Evolutionary conservation across 2,113 vertebrate species (phyloP), one percentile per base, ranked within the genome.

Genomic region (Ceyx cyanopectus): DNA sequence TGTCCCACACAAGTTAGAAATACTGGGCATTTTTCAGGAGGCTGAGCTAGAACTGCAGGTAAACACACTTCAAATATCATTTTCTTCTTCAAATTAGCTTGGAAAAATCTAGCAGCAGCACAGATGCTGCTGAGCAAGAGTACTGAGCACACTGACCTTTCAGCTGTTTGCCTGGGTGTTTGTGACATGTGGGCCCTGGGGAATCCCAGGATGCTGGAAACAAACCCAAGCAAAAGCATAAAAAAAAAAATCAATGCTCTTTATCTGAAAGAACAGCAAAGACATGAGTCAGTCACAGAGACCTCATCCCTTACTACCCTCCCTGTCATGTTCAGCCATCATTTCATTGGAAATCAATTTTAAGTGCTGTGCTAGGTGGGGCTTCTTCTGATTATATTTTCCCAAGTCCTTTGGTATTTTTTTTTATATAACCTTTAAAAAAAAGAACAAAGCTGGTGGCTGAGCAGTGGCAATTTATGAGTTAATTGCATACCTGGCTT

Each of bases 221-320:
- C 15, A 90, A 93, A 90, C 10, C 14, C 34, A 63, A 78, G 69
- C 46, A 56, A 63, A 89, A 91, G 43, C 43, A 60, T 58, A 65
- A 93, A 90, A 90, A 90, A 90, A 95, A 93, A 92, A 94, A 95
- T 92, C 93, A 72, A 90, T 94, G 43, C 57, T 93, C 53, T 78
- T 93, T 65, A 89, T 89, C 90, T 94, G 86, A 95, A 89, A 94
- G 91, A 78, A 60, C 22, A 78, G 43, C 43, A 76, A 83, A 90
- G 62, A 70, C 73, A 54, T 37, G 69, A 95, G 61, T 86, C 81
- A 89, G 89, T 84, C 91, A 92, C 48, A 78, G 48, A 81, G 73
- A 40, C 0, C 1, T 81, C 79, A 86, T 92, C 79, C 69, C 65
- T 84, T 83, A 46, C 76, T 88, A 83, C 16, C 22, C 15, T 82